Conservation (phyloP, 1,140 invertebrate species). For the Nephotettix cincticeps region DNA sequence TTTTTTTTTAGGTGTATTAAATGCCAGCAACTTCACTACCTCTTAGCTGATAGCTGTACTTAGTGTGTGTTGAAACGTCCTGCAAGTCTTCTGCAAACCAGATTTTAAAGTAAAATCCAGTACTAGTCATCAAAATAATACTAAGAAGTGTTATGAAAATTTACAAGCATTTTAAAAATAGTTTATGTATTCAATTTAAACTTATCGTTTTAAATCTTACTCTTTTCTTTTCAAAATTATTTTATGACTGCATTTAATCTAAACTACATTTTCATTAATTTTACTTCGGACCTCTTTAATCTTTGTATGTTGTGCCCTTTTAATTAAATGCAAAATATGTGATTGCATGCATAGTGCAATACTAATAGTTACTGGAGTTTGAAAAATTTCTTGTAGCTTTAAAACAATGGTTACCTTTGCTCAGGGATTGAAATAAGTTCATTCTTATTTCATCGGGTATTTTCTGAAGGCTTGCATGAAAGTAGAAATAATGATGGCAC, state of each 20-base stretch:
- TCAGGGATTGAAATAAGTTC: not conserved
- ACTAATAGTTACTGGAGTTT: not conserved
- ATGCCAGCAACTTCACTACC: conserved; percentile 9
- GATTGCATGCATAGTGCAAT: not conserved
- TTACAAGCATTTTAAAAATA: not conserved
- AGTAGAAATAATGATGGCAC: conserved; percentile 4
- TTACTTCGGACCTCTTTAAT: no score
- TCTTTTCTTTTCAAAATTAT: no score
- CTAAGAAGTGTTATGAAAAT: not conserved
- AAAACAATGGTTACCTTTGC: not conserved
- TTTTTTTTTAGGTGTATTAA: not conserved
- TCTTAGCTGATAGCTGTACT: conserved; percentile 16
- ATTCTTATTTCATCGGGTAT: not conserved
- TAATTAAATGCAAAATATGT: no score
- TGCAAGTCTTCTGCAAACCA: not conserved
- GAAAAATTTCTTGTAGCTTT: not conserved
- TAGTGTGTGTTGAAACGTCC: conserved; percentile 1
- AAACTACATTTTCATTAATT: no score
- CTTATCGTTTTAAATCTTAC: no score
- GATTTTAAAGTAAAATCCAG: not conserved
- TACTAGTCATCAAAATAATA: not conserved
- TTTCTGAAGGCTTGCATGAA: not conserved
- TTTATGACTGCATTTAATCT: no score
- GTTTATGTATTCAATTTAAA: no score
- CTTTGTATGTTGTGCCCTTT: no score